phyloP scores from a whole-genome alignment of 2,888 invertebrate genomes.

The Molanna angustata region DNA sequence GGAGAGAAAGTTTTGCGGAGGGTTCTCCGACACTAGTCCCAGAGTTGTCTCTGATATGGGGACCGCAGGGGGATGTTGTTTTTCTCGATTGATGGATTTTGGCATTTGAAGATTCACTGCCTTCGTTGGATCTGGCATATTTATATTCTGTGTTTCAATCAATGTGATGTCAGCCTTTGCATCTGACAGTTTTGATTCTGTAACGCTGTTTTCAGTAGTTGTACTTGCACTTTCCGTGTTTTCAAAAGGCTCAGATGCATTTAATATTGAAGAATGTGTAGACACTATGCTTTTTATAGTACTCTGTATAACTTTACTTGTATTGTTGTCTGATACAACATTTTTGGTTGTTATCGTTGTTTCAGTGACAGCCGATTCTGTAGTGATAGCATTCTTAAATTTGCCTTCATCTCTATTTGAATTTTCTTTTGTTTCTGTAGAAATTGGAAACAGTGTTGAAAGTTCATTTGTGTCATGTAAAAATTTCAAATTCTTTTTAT shows the following conservation, averaged over 20 bases:
- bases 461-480: conserved; percentile 30
- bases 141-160: background rate
- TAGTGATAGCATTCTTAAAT: background rate
- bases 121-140: background rate
- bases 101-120: conserved; percentile 28
- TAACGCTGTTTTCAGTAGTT: background rate
- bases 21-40: conserved; percentile 37
- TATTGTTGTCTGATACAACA: background rate
- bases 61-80: conserved; percentile 49
- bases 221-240: background rate
- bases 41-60: conserved; percentile 51
- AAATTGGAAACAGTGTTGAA: background rate
- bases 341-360: background rate
- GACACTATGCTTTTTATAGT: background rate
- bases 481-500: conserved; percentile 22
- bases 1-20: conserved; percentile 42
- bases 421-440: conserved; percentile 1
- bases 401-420: background rate
- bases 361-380: background rate
- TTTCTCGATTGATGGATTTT: conserved; percentile 54
- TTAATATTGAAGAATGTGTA: background rate
- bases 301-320: background rate
- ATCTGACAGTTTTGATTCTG: background rate
- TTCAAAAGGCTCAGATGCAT: background rate
- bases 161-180: background rate